phyloP scores from a whole-genome alignment of 2,113 vertebrate genomes.

The Alethe castanea region DNA sequence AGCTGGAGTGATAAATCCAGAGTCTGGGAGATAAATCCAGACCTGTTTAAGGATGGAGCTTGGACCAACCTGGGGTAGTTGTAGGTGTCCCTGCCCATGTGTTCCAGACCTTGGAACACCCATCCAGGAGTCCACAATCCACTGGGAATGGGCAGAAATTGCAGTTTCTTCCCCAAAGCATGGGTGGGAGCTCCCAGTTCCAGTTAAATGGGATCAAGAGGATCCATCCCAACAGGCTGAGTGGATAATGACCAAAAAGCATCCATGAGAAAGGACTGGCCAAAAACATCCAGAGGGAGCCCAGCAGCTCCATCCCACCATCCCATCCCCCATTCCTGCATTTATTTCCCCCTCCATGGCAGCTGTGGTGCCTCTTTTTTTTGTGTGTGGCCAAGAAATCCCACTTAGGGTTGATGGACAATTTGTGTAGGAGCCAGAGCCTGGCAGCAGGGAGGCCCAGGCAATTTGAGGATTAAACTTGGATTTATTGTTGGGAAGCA shows the following conservation, averaged over 20 bases:
- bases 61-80: background rate
- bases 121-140: background rate
- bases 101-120: background rate
- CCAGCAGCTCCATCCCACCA: background rate
- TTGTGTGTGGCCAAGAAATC: accelerated
- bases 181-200: background rate
- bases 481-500: background rate
- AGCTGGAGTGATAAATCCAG: background rate
- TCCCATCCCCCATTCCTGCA: background rate
- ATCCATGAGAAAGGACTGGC: background rate
- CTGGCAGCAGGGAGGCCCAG: background rate
- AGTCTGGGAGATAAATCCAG: background rate
- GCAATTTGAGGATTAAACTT: background rate
- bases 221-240: background rate
- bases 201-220: background rate
- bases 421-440: background rate
- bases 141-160: background rate
- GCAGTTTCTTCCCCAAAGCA: accelerated
- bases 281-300: background rate
- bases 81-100: background rate
- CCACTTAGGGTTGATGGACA: background rate
- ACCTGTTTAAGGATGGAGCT: background rate
- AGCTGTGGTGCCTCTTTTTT: background rate
- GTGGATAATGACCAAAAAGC: background rate
- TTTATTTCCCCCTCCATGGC: too few species aligned